Evolutionary conservation across 2,797 vertebrate genomes (phyloP).

Genomic region (Pantherophis alleghaniensis): DNA sequence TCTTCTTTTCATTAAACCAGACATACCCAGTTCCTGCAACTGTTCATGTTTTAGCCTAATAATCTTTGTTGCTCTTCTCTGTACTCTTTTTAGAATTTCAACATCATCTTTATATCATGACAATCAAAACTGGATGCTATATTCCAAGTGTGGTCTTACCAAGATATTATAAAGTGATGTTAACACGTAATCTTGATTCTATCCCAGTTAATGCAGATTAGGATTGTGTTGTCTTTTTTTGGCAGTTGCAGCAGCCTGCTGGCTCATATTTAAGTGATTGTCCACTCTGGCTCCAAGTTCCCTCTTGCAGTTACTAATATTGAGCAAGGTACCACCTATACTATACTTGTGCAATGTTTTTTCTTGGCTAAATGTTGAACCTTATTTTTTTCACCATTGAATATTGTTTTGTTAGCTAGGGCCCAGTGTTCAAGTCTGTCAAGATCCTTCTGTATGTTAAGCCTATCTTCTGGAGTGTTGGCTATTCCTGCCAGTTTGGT

Average conservation of each 20-base stretch:
- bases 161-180: background rate
- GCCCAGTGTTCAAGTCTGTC: background rate
- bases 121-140: background rate
- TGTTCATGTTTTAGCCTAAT: background rate
- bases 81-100: background rate
- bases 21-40: background rate
- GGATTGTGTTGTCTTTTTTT: background rate
- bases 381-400: background rate
- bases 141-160: background rate
- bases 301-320: background rate
- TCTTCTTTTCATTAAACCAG: background rate
- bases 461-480: background rate
- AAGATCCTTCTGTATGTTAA: background rate
- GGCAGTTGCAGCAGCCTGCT: background rate
- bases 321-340: background rate
- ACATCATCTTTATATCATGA: background rate
- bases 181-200: background rate
- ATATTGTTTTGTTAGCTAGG: background rate
- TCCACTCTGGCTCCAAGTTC: background rate
- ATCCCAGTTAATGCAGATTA: background rate
- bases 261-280: background rate
- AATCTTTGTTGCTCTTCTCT: background rate
- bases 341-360: background rate
- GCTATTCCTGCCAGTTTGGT: background rate
- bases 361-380: background rate